phyloP scores from a whole-genome alignment of 2,888 invertebrate species.

The Plebejus melissa region DNA sequence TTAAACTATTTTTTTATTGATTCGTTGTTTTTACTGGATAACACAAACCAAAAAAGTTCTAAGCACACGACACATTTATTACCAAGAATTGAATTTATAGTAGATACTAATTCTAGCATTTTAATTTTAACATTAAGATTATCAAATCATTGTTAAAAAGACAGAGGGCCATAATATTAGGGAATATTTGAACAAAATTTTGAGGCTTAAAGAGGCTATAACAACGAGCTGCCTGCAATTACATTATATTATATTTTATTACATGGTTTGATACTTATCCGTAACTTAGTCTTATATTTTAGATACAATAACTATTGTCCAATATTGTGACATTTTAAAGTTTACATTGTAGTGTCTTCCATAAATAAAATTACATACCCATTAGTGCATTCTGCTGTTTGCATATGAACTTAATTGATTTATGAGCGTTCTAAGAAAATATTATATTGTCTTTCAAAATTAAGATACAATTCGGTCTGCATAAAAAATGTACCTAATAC shows the following conservation, averaged over 20 bases:
- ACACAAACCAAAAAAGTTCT: background rate
- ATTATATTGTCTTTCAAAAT: background rate
- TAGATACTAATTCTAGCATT: background rate
- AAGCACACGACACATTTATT: slow-evolving; percentile 3
- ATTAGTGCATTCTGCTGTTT: background rate
- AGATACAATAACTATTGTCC: slow-evolving; percentile 29
- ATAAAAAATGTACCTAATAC: background rate
- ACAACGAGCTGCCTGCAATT: background rate
- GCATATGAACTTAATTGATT: background rate
- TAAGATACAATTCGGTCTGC: background rate
- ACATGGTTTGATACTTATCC: slow-evolving; percentile 6
- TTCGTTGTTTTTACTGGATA: background rate
- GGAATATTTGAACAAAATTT: background rate
- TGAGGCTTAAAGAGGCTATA: background rate
- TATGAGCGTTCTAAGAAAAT: too few relatives aligned
- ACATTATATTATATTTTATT: background rate
- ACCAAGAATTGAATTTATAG: background rate
- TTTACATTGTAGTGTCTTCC: slow-evolving; percentile 27
- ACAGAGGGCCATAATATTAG: background rate
- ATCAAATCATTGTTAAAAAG: background rate
- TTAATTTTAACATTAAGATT: background rate
- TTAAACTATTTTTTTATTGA: background rate
- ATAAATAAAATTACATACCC: background rate
- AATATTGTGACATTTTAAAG: slow-evolving; percentile 20
- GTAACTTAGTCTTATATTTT: slow-evolving; percentile 3